Percentiles rank a stretch among this genome's conserved stretches.
Conservation (phyloP, 92 coral and sea anemone species). For the Hydrozoanthus gracilis region DNA sequence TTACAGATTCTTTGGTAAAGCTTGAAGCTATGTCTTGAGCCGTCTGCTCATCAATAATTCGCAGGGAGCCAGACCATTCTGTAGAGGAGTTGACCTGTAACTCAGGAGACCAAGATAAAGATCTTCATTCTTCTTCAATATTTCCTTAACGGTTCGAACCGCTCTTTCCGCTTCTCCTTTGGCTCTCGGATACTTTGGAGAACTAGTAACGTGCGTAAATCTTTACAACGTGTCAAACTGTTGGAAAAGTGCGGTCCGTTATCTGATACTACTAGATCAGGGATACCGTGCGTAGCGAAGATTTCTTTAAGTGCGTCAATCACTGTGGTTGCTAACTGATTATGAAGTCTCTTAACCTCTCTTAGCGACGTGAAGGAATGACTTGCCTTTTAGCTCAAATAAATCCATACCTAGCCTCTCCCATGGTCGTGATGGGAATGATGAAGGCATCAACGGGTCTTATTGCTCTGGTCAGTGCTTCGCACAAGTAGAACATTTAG, state of each 20-base stretch:
- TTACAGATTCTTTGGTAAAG: conserved; percentile 18
- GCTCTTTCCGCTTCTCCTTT: background rate
- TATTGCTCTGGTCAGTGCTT: conserved; percentile 56
- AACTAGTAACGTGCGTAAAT: conserved; percentile 61
- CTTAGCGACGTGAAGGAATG: conserved; percentile 44
- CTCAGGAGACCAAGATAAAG: too few relatives aligned
- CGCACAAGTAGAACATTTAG: conserved; percentile 60
- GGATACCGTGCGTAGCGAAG: conserved; percentile 56
- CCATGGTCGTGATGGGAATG: conserved; percentile 59
- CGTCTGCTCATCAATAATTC: conserved; percentile 48
- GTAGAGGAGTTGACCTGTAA: too few relatives aligned
- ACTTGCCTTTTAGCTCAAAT: conserved; percentile 46
- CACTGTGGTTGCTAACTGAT: conserved; percentile 33
- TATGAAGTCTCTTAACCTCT: conserved; percentile 36
- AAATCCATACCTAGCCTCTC: conserved; percentile 45
- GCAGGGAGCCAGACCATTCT: background rate
- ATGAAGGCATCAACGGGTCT: conserved; percentile 64
- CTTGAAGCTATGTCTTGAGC: conserved; percentile 55
- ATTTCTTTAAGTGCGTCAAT: conserved; percentile 48
- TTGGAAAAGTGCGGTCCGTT: conserved; percentile 25
- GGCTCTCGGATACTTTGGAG: conserved; percentile 16
- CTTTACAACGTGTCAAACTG: conserved; percentile 25
- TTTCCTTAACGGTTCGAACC: too few relatives aligned
- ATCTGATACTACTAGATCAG: conserved; percentile 50
- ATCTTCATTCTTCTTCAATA: too few relatives aligned